Conservation (phyloP, 2,113 vertebrate species). For the Silurus asotus region DNA sequence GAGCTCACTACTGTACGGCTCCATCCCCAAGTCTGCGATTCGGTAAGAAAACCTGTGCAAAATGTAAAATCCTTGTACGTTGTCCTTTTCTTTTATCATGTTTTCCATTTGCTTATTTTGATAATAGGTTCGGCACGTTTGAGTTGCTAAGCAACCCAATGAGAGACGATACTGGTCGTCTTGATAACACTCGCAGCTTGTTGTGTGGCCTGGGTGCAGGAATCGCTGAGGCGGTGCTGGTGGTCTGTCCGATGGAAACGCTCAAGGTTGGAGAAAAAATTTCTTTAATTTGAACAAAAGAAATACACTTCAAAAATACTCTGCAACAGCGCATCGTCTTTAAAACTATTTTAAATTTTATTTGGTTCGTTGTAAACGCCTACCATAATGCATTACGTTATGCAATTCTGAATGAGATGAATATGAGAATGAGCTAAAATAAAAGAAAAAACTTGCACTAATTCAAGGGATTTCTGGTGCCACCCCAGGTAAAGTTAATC, state of each 20-base stretch:
- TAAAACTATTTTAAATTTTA: neutral
- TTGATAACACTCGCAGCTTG: conserved; percentile 75
- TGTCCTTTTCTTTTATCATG: neutral
- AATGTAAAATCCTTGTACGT: neutral
- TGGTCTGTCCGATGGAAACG: conserved; percentile 81
- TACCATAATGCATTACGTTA: neutral
- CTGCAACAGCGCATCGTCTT: neutral
- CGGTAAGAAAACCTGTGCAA: conserved; percentile 60
- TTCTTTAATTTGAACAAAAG: neutral
- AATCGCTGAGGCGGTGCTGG: conserved; percentile 73
- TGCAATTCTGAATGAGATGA: neutral
- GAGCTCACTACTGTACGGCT: conserved; percentile 77
- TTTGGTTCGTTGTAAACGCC: neutral
- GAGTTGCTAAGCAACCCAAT: conserved; percentile 76
- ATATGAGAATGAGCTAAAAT: neutral
- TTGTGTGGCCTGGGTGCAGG: conserved; percentile 75
- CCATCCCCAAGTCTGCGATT: conserved; percentile 79
- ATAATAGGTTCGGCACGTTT: conserved; percentile 77
- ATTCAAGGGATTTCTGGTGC: conserved; percentile 13
- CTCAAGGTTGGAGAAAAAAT: conserved; percentile 67
- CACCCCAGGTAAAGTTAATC: conserved; percentile 77
- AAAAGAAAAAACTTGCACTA: conserved; percentile 11
- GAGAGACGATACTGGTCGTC: conserved; percentile 70
- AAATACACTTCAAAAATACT: neutral
- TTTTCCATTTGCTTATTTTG: neutral